Base-by-base conservation (phyloP, 2,797 vertebrate genomes). In the Menidia menidia region DNA sequence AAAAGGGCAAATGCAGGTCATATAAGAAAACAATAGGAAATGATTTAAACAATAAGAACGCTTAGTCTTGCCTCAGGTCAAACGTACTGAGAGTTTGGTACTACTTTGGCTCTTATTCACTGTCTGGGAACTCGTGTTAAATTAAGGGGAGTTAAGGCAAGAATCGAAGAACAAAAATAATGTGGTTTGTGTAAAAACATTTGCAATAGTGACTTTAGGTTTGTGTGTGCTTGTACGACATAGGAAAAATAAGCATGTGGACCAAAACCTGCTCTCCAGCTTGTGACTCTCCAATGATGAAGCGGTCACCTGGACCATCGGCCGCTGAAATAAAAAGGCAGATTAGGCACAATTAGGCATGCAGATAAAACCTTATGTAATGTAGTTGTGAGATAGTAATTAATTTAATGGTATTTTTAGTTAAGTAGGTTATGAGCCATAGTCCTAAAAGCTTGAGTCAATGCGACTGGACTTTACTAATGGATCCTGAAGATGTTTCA, bases 261-360 rank as follows among this genome's bases (percentile, higher is more conserved):
- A 64, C 8, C 54, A 81, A 3, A 56, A 99, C 98, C 96, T 98
- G 98, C 79, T 99, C 97, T 86, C 98, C 98, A 84, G 98, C 98
- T 92, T 99, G 97, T 78, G 98, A 99, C 91, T 99, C 98, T 73
- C 98, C 98, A 72, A 99, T 99, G 92, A 99, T 98, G 90, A 99
- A 99, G 83, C 98, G 95, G 92, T 99, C 98, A 75, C 98, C 98
- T 56, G 97, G 98, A 75, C 98, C 98, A 71, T 99, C 98, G 68
- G 98, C 98, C 93, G 98, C 97, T 98, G 75, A 87, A 87, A 92
- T 35, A 65, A 74, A 25, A 83, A 75, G 19, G 72, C 67, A 75
- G 68, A 81, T 85, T 80, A 68, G 61, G 74, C 30, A 78, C 60
- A 25, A 31, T 80, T 64, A 71, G 55, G 70, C n/a, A 58, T 72